phyloP scores from a whole-genome alignment of 2,797 vertebrate genomes.

The Sebastes glaucus region DNA sequence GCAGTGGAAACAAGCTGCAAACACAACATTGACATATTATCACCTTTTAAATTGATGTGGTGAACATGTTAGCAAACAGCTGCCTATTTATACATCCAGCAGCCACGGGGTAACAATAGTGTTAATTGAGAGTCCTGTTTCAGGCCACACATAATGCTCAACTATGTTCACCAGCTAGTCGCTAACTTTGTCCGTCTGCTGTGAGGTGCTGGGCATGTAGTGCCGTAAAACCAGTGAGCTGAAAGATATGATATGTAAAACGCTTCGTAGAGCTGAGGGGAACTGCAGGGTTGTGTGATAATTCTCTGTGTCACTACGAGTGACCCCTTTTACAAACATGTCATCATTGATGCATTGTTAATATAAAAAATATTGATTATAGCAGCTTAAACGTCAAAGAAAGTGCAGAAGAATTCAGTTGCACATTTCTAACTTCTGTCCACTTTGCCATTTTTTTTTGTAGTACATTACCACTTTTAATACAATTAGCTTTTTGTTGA shows the following conservation, averaged over 20 bases:
- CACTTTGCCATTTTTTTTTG: background rate
- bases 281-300: background rate
- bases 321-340: background rate
- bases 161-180: background rate
- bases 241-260: background rate
- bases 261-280: background rate
- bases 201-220: background rate
- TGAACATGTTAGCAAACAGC: background rate
- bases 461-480: background rate
- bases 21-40: background rate
- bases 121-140: background rate
- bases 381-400: background rate
- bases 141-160: background rate
- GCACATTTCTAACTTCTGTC: background rate
- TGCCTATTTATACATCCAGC: background rate
- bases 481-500: background rate
- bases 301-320: background rate
- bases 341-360: background rate
- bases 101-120: background rate
- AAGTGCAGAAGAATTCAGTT: background rate
- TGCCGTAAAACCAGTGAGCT: background rate
- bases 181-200: background rate
- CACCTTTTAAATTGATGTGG: background rate
- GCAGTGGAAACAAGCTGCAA: background rate
- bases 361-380: background rate